These are phyloP conservation scores for Xylocampa areola DNA, from an alignment of 2,888 invertebrate genomes.

Conservation along the genomic window DNA sequence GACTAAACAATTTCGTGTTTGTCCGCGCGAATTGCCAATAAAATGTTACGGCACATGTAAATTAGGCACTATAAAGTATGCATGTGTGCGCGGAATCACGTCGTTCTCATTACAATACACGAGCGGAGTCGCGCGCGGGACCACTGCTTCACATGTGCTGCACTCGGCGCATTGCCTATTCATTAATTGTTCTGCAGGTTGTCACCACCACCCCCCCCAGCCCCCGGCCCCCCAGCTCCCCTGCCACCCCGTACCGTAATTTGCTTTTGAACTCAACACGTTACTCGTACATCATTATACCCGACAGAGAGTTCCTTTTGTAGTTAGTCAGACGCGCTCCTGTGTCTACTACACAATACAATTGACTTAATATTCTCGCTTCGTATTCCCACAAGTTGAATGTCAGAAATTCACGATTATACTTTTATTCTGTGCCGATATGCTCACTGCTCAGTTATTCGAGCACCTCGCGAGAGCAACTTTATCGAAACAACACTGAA, in stretches of 20 bases:
- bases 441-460: slow-evolving; percentile 18
- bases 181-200: slow-evolving; percentile 27
- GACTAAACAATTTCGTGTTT: slow-evolving; percentile 54
- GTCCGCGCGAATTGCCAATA: slow-evolving; percentile 41
- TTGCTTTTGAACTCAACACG: background rate
- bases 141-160: background rate
- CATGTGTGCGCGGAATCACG: background rate
- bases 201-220: background rate
- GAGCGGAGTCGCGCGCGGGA: background rate
- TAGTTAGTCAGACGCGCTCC: background rate
- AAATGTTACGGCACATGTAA: slow-evolving; percentile 25
- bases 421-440: slow-evolving; percentile 8
- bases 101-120: slow-evolving; percentile 1
- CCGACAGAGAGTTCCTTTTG: slow-evolving; percentile 4
- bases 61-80: slow-evolving; percentile 6
- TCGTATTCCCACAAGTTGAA: slow-evolving; percentile 23
- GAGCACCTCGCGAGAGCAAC: slow-evolving; percentile 18
- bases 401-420: slow-evolving; percentile 20
- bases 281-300: slow-evolving; percentile 14
- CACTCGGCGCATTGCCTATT: slow-evolving; percentile 37
- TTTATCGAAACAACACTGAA: slow-evolving; percentile 30
- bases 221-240: background rate
- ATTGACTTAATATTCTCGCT: slow-evolving; percentile 34
- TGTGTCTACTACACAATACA: slow-evolving; percentile 4
- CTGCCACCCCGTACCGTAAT: background rate